phyloP scores from a whole-genome alignment of 2,888 invertebrate genomes.

The Halictus ligatus region DNA sequence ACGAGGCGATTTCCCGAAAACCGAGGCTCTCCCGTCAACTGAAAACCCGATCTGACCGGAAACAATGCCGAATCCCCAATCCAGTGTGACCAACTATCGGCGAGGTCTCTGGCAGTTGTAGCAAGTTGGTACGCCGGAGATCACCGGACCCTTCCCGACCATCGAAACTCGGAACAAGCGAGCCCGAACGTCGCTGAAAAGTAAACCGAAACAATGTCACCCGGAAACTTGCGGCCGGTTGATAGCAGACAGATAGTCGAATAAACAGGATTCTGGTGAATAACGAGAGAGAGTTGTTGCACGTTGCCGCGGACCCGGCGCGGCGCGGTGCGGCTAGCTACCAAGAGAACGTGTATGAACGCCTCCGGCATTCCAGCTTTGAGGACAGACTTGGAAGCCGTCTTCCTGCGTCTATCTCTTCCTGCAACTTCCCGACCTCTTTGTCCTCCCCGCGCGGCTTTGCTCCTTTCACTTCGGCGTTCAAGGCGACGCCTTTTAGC shows the following conservation, averaged over 20 bases:
- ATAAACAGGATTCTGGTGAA: constrained; percentile 49
- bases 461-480: constrained; percentile 27
- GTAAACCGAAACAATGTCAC: constrained; percentile 45
- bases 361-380: constrained; percentile 70
- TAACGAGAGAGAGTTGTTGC: constrained; percentile 46
- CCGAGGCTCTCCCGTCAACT: background rate
- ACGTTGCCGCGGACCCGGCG: background rate
- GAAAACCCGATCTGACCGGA: background rate
- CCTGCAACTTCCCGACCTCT: constrained; percentile 23
- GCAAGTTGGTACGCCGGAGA: constrained; percentile 12
- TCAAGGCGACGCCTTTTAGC: constrained; percentile 52
- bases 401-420: constrained; percentile 51
- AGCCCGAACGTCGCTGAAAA: constrained; percentile 35
- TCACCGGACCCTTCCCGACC: background rate
- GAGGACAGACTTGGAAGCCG: constrained; percentile 48
- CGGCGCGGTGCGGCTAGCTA: constrained; percentile 27
- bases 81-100: background rate
- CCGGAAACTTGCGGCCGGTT: constrained; percentile 49
- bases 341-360: constrained; percentile 53
- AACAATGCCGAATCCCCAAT: background rate
- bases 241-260: constrained; percentile 53
- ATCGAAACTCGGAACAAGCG: background rate
- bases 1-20: background rate
- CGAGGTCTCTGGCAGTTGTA: background rate
- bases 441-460: constrained; percentile 1